Evolutionary conservation across 1,140 invertebrate species (phyloP).

Genomic region (Daktulosphaira vitifoliae): DNA sequence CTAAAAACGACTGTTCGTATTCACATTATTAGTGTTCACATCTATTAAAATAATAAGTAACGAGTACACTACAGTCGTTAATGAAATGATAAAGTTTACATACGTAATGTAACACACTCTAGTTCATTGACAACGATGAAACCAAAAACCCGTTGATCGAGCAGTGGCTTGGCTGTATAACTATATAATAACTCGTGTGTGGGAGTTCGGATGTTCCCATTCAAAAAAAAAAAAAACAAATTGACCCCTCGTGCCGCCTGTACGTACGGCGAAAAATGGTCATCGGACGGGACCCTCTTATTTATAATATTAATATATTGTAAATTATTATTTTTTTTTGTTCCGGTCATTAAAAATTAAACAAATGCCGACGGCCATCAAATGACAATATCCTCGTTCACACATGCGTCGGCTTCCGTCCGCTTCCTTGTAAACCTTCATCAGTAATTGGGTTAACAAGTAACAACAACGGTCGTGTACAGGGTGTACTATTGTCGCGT

Average conservation of each 20-base stretch:
- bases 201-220: slow-evolving; percentile 32
- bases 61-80: too few species aligned
- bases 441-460: slow-evolving; percentile 17
- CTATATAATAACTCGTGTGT: background rate
- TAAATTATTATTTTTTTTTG: slow-evolving; percentile 4
- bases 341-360: slow-evolving; percentile 31
- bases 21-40: too few species aligned
- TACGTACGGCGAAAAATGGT: slow-evolving; percentile 15
- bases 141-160: too few species aligned
- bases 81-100: too few species aligned
- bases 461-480: background rate
- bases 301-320: too few species aligned
- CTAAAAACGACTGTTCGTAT: too few species aligned
- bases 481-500: background rate
- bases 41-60: too few species aligned
- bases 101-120: too few species aligned
- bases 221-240: slow-evolving; percentile 30
- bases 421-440: background rate
- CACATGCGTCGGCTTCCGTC: slow-evolving; percentile 24
- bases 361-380: slow-evolving; percentile 15
- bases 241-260: slow-evolving; percentile 5
- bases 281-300: slow-evolving; percentile 13
- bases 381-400: slow-evolving; percentile 32
- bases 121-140: too few species aligned
- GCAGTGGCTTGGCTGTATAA: background rate